Evolutionary conservation across 2,888 invertebrate species (phyloP), one percentile per base, ranked within the genome.

Genomic region (Ariolimax columbianus): DNA sequence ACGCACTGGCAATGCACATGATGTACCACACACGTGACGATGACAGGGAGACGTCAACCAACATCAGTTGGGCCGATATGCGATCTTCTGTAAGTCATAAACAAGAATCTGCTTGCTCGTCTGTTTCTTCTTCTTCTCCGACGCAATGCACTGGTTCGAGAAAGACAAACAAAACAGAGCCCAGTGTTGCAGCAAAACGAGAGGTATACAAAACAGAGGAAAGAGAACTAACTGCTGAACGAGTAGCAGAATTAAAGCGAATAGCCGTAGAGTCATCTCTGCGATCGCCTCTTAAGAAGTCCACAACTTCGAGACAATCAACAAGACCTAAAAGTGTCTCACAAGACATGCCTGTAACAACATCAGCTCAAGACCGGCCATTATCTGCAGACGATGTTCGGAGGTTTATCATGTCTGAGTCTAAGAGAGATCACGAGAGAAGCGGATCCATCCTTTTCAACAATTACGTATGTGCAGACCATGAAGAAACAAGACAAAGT

Each of bases 1-100:
- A 93, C 86, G 88, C 92, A 0, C 87, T 93, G 70, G 93, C 93
- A 9, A 92, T 93, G 92, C 93, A 93, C 85, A 91, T 93, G 88
- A 92, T 93, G 92, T 91, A 88, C 80, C 89, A 89, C 82, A 87
- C 88, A 43, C 83, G 86, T 1, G 87, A 82, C 33, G 84, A 77
- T 26, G 83, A 85, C 19, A 75, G 59, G 30, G 84, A 87, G 14
- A 38, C 38, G 51, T 80, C 78, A n/a, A 19, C 63, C 2, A 51
- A 14, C 36, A 40, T 81, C 9, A 30, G 33, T 9, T 83, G 82
- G 82, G 40, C 40, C 0, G 82, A 73, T 23, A 26, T 43, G 40
- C 26, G n/a, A 14, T 23, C 82, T 6, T 9, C 38, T n/a, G 33
- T 38, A 38, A 55, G 2, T 30, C 51, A 43, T 23, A 66, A 66